phyloP scores from a whole-genome alignment of 1,140 invertebrate genomes.

The Oreohelix idahoensis region DNA sequence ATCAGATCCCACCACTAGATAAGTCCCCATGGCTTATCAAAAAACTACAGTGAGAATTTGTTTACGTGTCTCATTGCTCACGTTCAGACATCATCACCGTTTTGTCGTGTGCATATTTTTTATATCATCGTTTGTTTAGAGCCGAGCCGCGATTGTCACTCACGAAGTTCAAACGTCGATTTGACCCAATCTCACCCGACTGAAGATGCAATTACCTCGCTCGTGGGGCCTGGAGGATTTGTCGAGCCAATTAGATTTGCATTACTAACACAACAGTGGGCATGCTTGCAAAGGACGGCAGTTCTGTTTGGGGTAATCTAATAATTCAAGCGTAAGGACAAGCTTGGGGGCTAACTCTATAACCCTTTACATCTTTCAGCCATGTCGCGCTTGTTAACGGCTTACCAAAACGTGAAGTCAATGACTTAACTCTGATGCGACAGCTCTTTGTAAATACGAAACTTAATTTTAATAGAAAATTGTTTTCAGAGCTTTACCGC shows the following conservation, averaged over 20 bases:
- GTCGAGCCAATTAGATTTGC: constrained; percentile 35
- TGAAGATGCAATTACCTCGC: not conserved
- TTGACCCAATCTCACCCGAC: constrained; percentile 1
- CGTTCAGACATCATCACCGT: not conserved
- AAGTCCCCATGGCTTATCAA: no score
- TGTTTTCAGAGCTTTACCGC: no score
- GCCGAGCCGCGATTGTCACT: not conserved
- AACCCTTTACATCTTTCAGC: no score
- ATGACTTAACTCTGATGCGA: no score
- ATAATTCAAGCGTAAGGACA: constrained; percentile 5
- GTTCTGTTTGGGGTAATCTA: not conserved
- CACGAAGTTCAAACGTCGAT: constrained; percentile 7
- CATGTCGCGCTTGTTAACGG: no score
- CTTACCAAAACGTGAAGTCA: no score
- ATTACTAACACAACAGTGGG: constrained; percentile 21
- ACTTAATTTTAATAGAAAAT: no score
- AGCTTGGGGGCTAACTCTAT: not conserved
- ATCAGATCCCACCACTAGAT: no score
- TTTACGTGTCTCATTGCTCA: not conserved
- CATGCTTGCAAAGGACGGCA: not conserved
- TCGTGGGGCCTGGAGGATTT: constrained; percentile 11
- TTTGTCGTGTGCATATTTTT: not conserved
- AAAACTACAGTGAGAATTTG: no score
- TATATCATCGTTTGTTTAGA: not conserved
- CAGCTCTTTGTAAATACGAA: no score